Conservation (phyloP, 2,113 vertebrate genomes). For the Zosterops borbonicus region DNA sequence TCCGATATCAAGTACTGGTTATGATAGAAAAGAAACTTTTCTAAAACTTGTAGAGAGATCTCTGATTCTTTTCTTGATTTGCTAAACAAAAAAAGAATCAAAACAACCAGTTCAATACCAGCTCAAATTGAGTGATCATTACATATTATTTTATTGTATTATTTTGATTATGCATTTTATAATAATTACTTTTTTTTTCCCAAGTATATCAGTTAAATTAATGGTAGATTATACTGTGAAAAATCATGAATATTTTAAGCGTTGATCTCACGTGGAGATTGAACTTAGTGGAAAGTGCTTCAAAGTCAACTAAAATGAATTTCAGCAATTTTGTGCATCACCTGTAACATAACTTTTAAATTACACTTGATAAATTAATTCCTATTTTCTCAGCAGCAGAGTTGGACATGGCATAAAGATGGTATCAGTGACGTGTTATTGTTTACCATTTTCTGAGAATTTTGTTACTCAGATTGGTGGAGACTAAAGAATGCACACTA, state of each 20-base stretch:
- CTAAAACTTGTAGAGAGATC: neutral
- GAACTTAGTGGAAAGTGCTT: neutral
- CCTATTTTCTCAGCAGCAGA: neutral
- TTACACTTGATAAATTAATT: neutral
- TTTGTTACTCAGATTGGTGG: neutral
- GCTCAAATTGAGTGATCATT: neutral
- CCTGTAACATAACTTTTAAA: neutral
- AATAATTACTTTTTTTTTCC: neutral
- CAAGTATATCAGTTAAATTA: neutral
- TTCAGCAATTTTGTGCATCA: neutral
- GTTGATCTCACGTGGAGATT: neutral
- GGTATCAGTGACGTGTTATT: neutral
- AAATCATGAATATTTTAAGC: neutral
- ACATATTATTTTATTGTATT: neutral
- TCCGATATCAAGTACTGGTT: neutral
- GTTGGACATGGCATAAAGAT: neutral
- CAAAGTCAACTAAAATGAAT: neutral
- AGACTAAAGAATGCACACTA: neutral
- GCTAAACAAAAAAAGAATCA: neutral
- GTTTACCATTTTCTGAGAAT: neutral
- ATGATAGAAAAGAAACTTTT: neutral
- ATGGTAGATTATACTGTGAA: neutral
- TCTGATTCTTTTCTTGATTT: neutral
- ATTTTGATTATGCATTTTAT: neutral
- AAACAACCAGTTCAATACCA: neutral